phyloP scores from a whole-genome alignment of 2,113 vertebrate genomes.

The Axis porcinus region DNA sequence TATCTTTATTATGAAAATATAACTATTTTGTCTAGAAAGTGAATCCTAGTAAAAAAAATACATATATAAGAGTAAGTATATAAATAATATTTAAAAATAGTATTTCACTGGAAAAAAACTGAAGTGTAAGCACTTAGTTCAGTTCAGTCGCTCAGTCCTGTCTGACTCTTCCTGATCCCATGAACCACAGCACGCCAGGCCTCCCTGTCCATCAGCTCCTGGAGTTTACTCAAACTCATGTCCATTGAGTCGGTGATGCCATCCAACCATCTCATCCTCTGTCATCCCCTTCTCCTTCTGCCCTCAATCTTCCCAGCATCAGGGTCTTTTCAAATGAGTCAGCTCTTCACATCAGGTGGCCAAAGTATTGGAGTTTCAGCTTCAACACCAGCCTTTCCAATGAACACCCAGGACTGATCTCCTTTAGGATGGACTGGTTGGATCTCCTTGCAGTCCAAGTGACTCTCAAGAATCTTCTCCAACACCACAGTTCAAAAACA shows the following conservation, averaged over 20 bases:
- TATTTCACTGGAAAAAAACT: neutral
- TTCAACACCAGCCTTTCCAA: neutral
- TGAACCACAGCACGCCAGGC: neutral
- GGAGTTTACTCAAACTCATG: neutral
- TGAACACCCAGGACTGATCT: too few species aligned
- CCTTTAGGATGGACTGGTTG: too few species aligned
- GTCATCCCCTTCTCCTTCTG: neutral
- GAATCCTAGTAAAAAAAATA: neutral
- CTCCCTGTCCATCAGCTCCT: neutral
- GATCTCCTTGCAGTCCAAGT: too few species aligned
- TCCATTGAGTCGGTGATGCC: neutral
- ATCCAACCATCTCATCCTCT: neutral
- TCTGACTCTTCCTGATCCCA: neutral
- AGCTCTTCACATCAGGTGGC: neutral
- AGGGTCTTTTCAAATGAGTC: neutral
- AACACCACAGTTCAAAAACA: too few species aligned
- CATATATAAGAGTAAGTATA: neutral
- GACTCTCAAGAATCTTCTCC: too few species aligned
- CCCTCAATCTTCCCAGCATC: neutral
- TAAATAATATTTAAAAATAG: neutral
- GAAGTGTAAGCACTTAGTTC: neutral
- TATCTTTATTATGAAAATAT: neutral
- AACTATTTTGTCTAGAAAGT: neutral
- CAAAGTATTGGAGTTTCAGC: neutral
- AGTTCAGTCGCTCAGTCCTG: accelerated